These are phyloP conservation scores for Synergus umbraculus DNA, from an alignment of 2,888 invertebrate genomes.

Conservation along the genomic window DNA sequence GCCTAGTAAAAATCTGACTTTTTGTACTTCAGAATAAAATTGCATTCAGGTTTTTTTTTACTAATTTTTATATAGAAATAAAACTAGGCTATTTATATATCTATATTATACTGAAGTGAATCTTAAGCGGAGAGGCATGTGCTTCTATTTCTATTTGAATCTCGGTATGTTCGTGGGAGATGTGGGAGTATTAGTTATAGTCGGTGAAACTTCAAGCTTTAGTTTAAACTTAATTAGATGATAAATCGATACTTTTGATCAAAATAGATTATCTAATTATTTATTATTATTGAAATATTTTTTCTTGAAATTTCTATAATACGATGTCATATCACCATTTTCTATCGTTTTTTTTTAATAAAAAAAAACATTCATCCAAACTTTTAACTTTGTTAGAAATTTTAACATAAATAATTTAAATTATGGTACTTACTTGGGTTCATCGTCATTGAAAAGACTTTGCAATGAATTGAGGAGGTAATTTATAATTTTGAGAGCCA, in stretches of 20 bases:
- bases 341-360: too few relatives aligned
- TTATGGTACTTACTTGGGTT: slow-evolving; percentile 6
- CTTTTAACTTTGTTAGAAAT: neutral
- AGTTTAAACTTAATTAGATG: neutral
- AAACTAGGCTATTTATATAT: slow-evolving; percentile 24
- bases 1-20: too few relatives aligned
- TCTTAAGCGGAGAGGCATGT: slow-evolving; percentile 66
- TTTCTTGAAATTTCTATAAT: neutral
- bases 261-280: neutral
- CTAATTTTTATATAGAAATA: slow-evolving; percentile 4
- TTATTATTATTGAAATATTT: neutral
- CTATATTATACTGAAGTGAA: neutral
- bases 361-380: neutral
- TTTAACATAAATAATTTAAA: neutral
- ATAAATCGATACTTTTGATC: neutral
- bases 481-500: slow-evolving; percentile 8
- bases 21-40: neutral
- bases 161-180: slow-evolving; percentile 69
- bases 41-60: neutral
- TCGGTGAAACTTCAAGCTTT: too few relatives aligned
- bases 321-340: too few relatives aligned
- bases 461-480: neutral
- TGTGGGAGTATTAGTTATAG: slow-evolving; percentile 59
- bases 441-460: slow-evolving; percentile 1
- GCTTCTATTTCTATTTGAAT: slow-evolving; percentile 73